A percentile compares a stretch with the other conserved stretches of the same genome.
Conservation (phyloP, 1,140 invertebrate species). For the Venturia canescens region DNA sequence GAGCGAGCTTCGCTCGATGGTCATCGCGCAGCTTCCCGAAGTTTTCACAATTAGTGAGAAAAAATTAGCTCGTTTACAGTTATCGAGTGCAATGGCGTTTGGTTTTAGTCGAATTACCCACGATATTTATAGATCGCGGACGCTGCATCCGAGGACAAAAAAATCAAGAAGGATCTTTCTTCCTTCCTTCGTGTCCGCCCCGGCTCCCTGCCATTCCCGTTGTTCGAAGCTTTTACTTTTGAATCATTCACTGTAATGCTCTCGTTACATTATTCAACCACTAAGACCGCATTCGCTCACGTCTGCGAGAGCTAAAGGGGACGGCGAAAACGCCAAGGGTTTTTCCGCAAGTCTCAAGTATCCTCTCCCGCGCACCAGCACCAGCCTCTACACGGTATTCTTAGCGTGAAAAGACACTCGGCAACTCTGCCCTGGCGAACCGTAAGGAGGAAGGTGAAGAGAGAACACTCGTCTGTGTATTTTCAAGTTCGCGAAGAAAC, state of each 20-base stretch:
- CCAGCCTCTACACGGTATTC: slow-evolving; percentile 12
- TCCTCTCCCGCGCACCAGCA: slow-evolving; percentile 44
- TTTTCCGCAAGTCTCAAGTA: slow-evolving; percentile 58
- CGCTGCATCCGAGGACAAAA: no score
- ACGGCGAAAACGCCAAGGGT: slow-evolving; percentile 51
- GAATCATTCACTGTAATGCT: slow-evolving; percentile 73
- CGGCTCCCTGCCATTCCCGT: slow-evolving; percentile 37
- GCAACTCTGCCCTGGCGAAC: neutral
- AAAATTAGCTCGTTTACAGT: no score
- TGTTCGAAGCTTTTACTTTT: slow-evolving; percentile 72
- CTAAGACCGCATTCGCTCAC: slow-evolving; percentile 59
- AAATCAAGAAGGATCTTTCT: no score
- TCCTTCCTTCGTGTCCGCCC: no score
- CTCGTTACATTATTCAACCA: slow-evolving; percentile 73
- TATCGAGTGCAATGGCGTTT: no score
- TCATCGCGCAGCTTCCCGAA: no score
- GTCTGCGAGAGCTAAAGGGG: slow-evolving; percentile 30
- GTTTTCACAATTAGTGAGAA: no score
- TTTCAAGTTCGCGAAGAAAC: neutral
- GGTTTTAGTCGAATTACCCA: no score
- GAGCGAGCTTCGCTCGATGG: no score
- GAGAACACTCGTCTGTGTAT: neutral
- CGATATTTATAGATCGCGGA: no score
- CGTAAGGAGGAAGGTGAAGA: neutral
- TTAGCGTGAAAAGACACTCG: neutral